Conservation (phyloP, 2,888 invertebrate species). For the Serrognathus titanus region DNA sequence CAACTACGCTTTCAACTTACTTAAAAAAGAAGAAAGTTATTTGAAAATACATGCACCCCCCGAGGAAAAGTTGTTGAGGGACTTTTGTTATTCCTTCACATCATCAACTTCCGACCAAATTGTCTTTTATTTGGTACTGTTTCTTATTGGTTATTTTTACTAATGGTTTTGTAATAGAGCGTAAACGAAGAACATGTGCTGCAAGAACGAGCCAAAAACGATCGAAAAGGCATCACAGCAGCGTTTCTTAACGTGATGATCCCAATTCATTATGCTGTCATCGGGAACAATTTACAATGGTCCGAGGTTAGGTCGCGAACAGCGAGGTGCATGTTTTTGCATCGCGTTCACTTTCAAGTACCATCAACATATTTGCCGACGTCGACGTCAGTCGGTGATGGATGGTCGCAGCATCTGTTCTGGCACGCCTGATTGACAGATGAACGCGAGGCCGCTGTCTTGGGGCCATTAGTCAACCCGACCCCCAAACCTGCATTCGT, state of each 20-base stretch:
- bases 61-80: too few species aligned
- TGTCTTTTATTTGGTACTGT: too few species aligned
- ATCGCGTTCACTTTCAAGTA: constrained; percentile 13
- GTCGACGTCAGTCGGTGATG: constrained; percentile 16
- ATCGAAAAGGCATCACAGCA: not conserved
- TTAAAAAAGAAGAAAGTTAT: too few species aligned
- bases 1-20: too few species aligned
- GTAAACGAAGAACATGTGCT: too few species aligned
- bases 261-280: constrained; percentile 18
- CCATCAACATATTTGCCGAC: constrained; percentile 16
- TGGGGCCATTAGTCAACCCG: constrained; percentile 35
- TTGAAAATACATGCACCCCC: too few species aligned
- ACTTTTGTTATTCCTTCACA: too few species aligned
- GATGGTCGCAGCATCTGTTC: constrained; percentile 32
- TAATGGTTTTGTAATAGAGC: too few species aligned
- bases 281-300: constrained; percentile 16
- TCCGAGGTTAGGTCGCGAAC: constrained; percentile 14
- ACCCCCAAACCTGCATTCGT: constrained; percentile 25
- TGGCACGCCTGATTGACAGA: constrained; percentile 35
- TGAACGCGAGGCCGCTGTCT: constrained; percentile 37
- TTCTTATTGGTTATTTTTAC: too few species aligned
- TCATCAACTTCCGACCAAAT: too few species aligned
- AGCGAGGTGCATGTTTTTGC: constrained; percentile 18
- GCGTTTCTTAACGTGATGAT: not conserved
- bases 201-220: too few species aligned